Evolutionary conservation across 2,113 vertebrate genomes (phyloP), one percentile per base, ranked within the genome.

Genomic region (Semnornis frantzii): DNA sequence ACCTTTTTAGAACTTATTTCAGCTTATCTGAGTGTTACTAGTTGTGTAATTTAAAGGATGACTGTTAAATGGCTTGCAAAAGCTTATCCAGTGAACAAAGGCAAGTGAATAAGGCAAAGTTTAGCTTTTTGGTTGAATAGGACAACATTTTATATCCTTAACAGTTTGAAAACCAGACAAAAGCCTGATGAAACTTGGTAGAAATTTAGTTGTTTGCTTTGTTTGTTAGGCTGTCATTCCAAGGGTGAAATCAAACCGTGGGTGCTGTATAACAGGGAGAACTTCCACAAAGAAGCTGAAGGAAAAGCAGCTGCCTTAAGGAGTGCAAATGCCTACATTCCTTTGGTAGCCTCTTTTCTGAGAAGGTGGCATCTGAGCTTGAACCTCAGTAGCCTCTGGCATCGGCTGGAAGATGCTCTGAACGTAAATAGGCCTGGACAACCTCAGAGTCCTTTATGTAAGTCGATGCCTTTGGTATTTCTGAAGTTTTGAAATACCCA

Each of bases 391-490:
- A 92, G 90, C 84, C 55, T 86, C 66, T 95, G 82, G 68, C 68
- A 39, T 85, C 24, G 2, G 76, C 59, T 60, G 54, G 87, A 86
- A 70, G 57, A 81, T 79, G 42, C 54, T 57, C 37, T 79, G 66
- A 73, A 80, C 72, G 57, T 85, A 76, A 89, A 86, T 80, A 75
- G 46, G 92, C 77, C 31, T n/a, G 62, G 84, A 80, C 82, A 86
- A 80, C 31, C 79, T 78, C 12, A 75, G 31, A 89, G 9, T 87
- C 70, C 79, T 94, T 85, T 77, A 21, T 89, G 92, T 90, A 92
- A 95, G 80, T 69, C 84, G 46, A 94, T 89, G 85, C 91, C 89
- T 95, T 88, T 75, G 91, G 89, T 96, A 79, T 96, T 85, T 94
- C 72, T 94, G 39, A 93, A 86, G 80, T 82, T 91, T 88, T 89